Conservation (phyloP, 53 echinoderm and acorn worm genomes). For the Echinarachnius parma region DNA sequence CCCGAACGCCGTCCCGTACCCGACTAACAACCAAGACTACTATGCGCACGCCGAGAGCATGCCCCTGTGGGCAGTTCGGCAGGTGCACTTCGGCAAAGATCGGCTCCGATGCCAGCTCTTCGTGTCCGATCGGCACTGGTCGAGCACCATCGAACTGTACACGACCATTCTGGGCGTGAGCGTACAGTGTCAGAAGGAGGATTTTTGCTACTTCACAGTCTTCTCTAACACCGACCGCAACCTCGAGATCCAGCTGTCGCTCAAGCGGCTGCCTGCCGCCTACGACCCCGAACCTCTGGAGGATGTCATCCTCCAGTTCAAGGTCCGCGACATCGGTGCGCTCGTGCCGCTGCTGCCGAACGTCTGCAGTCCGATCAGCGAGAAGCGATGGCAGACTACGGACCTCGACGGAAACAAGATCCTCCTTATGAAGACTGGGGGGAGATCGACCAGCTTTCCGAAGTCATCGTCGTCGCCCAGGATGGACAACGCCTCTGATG, state of each 20-base stretch:
- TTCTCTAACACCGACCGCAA: conserved; percentile 41
- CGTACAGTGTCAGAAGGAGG: conserved; percentile 56
- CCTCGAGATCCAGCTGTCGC: conserved; percentile 57
- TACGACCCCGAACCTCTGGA: conserved; percentile 47
- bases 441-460: too few relatives aligned
- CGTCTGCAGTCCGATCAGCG: conserved; percentile 62
- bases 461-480: conserved; percentile 6
- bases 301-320: conserved; percentile 58
- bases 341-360: conserved; percentile 56
- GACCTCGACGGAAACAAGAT: conserved; percentile 63
- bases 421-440: conserved; percentile 13
- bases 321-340: conserved; percentile 50
- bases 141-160: conserved; percentile 49
- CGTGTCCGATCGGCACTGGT: conserved; percentile 57
- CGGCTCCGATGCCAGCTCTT: conserved; percentile 59
- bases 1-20: conserved; percentile 46
- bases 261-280: conserved; percentile 44
- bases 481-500: neutral
- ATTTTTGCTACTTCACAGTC: conserved; percentile 58
- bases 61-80: conserved; percentile 68
- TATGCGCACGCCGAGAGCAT: conserved; percentile 54
- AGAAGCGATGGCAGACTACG: conserved; percentile 60
- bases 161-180: conserved; percentile 40
- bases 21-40: conserved; percentile 64
- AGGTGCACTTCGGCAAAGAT: conserved; percentile 55